phyloP scores from a whole-genome alignment of 2,888 invertebrate species.

The Chrysolina oricalcia region DNA sequence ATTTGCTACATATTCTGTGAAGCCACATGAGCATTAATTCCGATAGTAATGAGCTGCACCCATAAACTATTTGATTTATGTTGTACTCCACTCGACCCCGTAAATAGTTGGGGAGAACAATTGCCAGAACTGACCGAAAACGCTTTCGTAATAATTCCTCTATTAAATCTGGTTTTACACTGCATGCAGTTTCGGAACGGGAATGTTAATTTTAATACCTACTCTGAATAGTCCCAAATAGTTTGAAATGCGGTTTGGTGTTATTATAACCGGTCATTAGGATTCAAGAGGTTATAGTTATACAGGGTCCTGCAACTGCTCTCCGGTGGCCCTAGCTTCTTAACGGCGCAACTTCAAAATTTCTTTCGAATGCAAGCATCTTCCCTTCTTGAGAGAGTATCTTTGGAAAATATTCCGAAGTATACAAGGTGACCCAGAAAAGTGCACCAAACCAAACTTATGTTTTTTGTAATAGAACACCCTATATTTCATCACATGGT shows the following conservation, averaged over 20 bases:
- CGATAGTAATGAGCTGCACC: background rate
- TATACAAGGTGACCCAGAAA: too few relatives aligned
- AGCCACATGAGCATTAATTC: background rate
- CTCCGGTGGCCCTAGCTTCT: too few relatives aligned
- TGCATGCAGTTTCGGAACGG: conserved; percentile 6
- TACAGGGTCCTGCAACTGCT: too few relatives aligned
- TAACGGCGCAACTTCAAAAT: too few relatives aligned
- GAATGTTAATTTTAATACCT: conserved; percentile 22
- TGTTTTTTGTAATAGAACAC: too few relatives aligned
- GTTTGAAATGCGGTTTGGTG: conserved; percentile 19
- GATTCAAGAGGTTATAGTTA: background rate
- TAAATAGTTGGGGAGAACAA: conserved; percentile 16
- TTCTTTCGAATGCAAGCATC: too few relatives aligned
- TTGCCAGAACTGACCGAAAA: conserved; percentile 20
- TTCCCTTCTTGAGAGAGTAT: too few relatives aligned
- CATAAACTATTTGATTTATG: conserved; percentile 17
- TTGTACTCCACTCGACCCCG: background rate
- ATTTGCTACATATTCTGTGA: conserved; percentile 16
- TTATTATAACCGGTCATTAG: background rate
- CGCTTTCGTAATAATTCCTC: conserved; percentile 29
- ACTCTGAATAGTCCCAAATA: conserved; percentile 27
- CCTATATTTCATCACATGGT: too few relatives aligned
- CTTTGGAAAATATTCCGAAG: too few relatives aligned
- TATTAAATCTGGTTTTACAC: conserved; percentile 26
- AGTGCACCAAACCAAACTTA: too few relatives aligned